These are phyloP conservation scores for Nasalis larvatus DNA, from an alignment of 2,113 vertebrate species.

Conservation along the genomic window DNA sequence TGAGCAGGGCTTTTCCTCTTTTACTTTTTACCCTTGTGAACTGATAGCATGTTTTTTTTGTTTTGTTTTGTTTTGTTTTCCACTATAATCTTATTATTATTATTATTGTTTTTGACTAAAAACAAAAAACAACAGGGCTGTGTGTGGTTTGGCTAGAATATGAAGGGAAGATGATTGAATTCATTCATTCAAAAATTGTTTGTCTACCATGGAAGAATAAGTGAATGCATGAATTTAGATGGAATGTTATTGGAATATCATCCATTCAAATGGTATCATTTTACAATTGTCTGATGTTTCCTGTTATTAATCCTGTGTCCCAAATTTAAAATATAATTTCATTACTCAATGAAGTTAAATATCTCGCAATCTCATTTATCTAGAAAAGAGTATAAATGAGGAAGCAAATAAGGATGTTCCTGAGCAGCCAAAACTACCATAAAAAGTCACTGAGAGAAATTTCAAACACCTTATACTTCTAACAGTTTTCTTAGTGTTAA, in stretches of 20 bases:
- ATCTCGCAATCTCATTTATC: neutral
- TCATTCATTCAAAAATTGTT: neutral
- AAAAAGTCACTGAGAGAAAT: neutral
- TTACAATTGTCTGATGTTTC: neutral
- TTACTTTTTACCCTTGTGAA: neutral
- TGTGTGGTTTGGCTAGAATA: neutral
- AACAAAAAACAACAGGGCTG: neutral
- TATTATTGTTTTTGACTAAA: neutral
- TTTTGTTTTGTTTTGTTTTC: neutral
- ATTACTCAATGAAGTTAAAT: neutral
- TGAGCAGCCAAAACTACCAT: neutral
- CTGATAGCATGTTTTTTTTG: neutral
- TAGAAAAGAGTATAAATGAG: neutral
- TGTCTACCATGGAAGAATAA: neutral
- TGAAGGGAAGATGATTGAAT: neutral
- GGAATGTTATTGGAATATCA: neutral
- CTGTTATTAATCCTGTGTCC: neutral
- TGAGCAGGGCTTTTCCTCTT: neutral
- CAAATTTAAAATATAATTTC: neutral
- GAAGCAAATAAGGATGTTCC: neutral
- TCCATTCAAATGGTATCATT: neutral
- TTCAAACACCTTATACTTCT: neutral
- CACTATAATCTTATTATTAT: neutral
- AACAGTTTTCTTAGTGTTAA: neutral
- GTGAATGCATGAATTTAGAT: neutral